Evolutionary conservation across 2,888 invertebrate genomes (phyloP).

Genomic region (Eupeodes latifasciatus): DNA sequence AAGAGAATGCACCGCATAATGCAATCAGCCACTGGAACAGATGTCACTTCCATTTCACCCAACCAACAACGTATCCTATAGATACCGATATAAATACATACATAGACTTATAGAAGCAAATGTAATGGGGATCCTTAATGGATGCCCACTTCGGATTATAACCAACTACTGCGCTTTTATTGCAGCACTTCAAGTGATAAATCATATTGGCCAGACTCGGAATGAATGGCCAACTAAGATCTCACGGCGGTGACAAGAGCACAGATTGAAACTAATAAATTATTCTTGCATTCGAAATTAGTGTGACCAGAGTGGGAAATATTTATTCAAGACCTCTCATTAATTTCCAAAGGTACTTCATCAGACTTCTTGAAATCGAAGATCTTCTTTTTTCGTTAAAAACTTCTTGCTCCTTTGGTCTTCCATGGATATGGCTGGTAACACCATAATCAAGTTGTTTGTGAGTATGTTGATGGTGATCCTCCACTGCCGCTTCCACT

Average conservation of each 20-base stretch:
- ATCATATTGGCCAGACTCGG: conserved; percentile 68
- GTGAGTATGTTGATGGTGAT: conserved; percentile 56
- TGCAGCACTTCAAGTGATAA: conserved; percentile 71
- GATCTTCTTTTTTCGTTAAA: too few species aligned
- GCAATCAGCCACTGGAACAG: conserved; percentile 63
- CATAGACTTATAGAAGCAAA: background rate
- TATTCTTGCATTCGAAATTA: conserved; percentile 30
- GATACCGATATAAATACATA: background rate
- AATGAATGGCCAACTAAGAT: conserved; percentile 72
- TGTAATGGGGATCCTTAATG: conserved; percentile 66
- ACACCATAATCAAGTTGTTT: conserved; percentile 31
- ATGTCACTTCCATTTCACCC: conserved; percentile 43
- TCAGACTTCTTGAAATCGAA: background rate
- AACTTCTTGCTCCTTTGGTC: too few species aligned
- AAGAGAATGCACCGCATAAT: conserved; percentile 35
- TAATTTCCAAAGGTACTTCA: background rate
- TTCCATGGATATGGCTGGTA: background rate
- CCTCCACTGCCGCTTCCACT: conserved; percentile 21
- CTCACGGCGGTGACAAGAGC: conserved; percentile 75
- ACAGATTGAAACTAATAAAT: conserved; percentile 75
- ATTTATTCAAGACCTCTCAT: background rate
- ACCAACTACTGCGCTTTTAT: conserved; percentile 73
- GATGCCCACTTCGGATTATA: conserved; percentile 67
- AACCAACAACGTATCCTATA: background rate
- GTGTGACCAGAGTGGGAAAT: background rate